A percentile compares a stretch with the other conserved stretches of the same genome.
Evolutionary conservation across 2,797 vertebrate genomes (phyloP).

Genomic region (Chelon auratus): DNA sequence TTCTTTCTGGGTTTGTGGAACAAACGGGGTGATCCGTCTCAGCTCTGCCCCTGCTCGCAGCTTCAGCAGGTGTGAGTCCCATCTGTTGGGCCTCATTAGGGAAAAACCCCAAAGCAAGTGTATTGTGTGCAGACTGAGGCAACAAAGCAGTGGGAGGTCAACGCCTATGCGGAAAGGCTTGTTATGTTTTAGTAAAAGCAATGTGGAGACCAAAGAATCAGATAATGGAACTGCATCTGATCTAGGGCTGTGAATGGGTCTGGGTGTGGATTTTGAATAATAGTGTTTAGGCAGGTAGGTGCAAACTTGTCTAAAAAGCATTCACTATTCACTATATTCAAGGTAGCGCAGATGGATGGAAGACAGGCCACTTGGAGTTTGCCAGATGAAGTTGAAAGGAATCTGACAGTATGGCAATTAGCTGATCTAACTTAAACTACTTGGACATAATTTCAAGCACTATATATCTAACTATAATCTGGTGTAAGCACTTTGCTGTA

Average conservation of each 20-base stretch:
- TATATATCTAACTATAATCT: too few relatives aligned
- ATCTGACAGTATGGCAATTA: too few relatives aligned
- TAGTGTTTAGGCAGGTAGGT: too few relatives aligned
- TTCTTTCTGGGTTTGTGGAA: background rate
- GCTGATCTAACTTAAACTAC: too few relatives aligned
- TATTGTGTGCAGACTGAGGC: constrained; percentile 31
- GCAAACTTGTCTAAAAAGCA: too few relatives aligned
- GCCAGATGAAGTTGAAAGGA: too few relatives aligned
- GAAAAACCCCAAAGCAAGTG: constrained; percentile 33
- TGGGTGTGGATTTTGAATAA: constrained; percentile 5
- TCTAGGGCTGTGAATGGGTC: background rate
- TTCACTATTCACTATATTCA: too few relatives aligned
- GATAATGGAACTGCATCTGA: constrained; percentile 10
- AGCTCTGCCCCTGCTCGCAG: constrained; percentile 1
- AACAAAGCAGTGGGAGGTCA: constrained; percentile 13
- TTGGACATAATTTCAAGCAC: too few relatives aligned
- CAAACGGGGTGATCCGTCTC: constrained; percentile 10
- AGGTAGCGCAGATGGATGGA: too few relatives aligned
- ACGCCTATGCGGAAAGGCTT: background rate
- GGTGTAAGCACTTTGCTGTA: too few relatives aligned
- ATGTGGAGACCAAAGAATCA: background rate
- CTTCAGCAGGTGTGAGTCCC: constrained; percentile 26
- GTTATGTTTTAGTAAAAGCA: background rate
- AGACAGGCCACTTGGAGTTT: too few relatives aligned
- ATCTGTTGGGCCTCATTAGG: constrained; percentile 60